These are phyloP conservation scores for Saccostrea echinata DNA, from an alignment of 1,140 invertebrate genomes.

Conservation along the genomic window DNA sequence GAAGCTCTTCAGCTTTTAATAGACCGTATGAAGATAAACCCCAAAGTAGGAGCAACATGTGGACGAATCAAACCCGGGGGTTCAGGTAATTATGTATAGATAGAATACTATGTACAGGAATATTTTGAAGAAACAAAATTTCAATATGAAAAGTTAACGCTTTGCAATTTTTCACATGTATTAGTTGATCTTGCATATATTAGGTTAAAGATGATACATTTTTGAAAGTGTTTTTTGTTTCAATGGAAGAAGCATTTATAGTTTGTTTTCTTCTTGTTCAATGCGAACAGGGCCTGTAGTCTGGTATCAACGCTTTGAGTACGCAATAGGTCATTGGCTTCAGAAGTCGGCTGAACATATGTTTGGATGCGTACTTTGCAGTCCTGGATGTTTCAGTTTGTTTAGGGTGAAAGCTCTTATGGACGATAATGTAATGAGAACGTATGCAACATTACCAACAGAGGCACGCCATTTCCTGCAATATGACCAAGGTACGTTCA, in stretches of 20 bases:
- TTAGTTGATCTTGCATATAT: no score
- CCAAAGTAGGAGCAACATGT: constrained; percentile 82
- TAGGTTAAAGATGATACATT: no score
- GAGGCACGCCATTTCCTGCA: constrained; percentile 82
- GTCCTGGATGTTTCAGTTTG: constrained; percentile 98
- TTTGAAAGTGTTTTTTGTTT: no score
- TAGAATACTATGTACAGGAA: no score
- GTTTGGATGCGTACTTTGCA: constrained; percentile 85
- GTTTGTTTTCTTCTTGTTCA: no score
- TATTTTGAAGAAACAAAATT: no score
- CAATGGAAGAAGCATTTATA: no score
- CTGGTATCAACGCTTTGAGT: constrained; percentile 86
- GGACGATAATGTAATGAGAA: constrained; percentile 99
- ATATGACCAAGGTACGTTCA: constrained; percentile 83
- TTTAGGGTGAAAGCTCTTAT: constrained; percentile 95
- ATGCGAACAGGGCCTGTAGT: constrained; percentile 90
- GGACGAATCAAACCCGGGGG: constrained; percentile 82
- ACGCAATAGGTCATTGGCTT: constrained; percentile 86
- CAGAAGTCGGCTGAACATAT: constrained; percentile 86
- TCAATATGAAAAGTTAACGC: no score
- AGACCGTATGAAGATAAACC: constrained; percentile 83
- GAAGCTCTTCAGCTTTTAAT: constrained; percentile 81
- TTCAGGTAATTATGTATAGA: constrained; percentile 59
- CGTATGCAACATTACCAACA: constrained; percentile 86
- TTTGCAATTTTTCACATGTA: no score